Conservation (phyloP, 2,113 vertebrate genomes). For the Cacatua alba region DNA sequence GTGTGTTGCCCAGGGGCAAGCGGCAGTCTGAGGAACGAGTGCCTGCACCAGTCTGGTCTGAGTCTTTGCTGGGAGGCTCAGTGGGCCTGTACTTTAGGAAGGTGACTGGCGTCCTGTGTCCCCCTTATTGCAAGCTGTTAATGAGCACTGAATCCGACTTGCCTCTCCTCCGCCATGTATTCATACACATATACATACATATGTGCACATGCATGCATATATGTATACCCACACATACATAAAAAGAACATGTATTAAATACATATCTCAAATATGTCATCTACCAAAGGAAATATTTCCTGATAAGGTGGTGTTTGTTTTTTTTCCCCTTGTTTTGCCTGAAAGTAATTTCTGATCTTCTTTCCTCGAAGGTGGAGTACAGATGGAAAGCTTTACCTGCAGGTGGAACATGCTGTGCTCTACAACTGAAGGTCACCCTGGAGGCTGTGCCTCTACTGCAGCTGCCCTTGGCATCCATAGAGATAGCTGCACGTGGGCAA, state of each 20-base stretch:
- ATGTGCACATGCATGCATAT: fast-evolving
- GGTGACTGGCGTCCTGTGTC: fast-evolving
- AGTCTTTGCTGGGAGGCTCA: not conserved
- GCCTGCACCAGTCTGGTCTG: not conserved
- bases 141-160: fast-evolving
- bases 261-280: not conserved
- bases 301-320: not conserved
- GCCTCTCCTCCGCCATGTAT: not conserved
- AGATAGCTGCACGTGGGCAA: fast-evolving
- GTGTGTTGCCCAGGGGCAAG: fast-evolving
- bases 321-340: not conserved
- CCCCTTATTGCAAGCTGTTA: not conserved
- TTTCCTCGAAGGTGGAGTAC: not conserved
- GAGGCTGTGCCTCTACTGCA: not conserved
- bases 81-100: not conserved
- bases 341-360: not conserved
- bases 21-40: not conserved
- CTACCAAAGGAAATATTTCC: not conserved
- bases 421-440: not conserved
- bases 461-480: not conserved
- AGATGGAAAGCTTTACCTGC: not conserved
- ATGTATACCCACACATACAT: not conserved
- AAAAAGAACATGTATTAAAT: not conserved
- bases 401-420: not conserved
- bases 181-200: not conserved